Evolutionary conservation across 2,113 vertebrate species (phyloP).

Genomic region (Protobothrops flavoviridis): DNA sequence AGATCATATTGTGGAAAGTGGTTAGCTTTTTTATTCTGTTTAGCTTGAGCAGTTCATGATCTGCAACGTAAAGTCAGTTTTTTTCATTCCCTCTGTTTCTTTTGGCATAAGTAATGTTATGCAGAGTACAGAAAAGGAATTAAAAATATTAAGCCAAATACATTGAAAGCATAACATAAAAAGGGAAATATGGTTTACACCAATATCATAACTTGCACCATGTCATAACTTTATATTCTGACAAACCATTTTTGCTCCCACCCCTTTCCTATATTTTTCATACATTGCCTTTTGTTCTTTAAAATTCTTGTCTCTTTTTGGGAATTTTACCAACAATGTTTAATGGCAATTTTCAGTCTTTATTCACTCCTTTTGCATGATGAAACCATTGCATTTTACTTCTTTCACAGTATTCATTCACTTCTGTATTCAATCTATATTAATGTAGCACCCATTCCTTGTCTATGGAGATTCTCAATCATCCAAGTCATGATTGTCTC

Average conservation of each 20-base stretch:
- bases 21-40: no score
- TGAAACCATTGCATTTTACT: background rate
- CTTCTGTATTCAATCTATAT: background rate
- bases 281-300: background rate
- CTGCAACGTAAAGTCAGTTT: no score
- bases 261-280: background rate
- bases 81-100: no score
- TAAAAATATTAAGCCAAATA: no score
- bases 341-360: background rate
- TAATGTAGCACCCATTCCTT: background rate
- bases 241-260: background rate
- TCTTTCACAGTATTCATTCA: background rate
- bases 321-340: background rate
- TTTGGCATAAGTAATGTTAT: no score
- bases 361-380: background rate
- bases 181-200: background rate
- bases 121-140: no score
- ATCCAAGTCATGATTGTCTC: no score
- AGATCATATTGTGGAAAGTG: no score
- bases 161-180: background rate
- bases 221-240: background rate
- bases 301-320: background rate
- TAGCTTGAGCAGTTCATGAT: no score
- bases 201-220: background rate
- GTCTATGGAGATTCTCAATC: no score